These are phyloP conservation scores for Lipophrys pholis DNA, from an alignment of 2,113 vertebrate species.

Conservation along the genomic window DNA sequence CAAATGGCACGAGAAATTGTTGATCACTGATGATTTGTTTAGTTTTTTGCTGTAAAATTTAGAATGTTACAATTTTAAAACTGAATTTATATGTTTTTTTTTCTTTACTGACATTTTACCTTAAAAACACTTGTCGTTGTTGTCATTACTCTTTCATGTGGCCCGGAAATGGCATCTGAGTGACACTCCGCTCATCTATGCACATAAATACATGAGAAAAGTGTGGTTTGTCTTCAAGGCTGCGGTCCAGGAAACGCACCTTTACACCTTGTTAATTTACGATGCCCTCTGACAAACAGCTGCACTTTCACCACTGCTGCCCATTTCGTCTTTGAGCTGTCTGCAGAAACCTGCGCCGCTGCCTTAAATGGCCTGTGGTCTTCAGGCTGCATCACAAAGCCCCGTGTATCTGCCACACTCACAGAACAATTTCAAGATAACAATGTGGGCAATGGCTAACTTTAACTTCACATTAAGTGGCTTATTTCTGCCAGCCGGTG, in stretches of 20 bases:
- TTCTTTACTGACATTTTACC: too few relatives aligned
- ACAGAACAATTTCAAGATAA: not conserved
- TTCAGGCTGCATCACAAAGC: not conserved
- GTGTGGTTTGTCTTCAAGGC: slow-evolving; percentile 18
- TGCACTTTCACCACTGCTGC: slow-evolving; percentile 26
- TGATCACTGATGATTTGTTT: too few relatives aligned
- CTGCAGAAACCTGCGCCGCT: slow-evolving; percentile 1
- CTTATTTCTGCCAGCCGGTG: slow-evolving; percentile 17
- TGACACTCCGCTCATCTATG: slow-evolving; percentile 17
- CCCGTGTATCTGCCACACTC: not conserved
- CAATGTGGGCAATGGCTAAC: not conserved
- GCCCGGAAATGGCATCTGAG: not conserved
- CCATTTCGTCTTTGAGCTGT: slow-evolving; percentile 36
- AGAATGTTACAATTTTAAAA: too few relatives aligned
- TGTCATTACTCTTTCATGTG: too few relatives aligned
- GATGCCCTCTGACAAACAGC: slow-evolving; percentile 29
- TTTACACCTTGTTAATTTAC: slow-evolving; percentile 5
- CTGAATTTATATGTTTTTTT: too few relatives aligned
- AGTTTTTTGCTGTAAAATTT: too few relatives aligned
- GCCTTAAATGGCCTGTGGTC: slow-evolving; percentile 40
- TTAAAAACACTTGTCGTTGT: too few relatives aligned
- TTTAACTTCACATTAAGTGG: not conserved
- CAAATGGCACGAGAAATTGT: too few relatives aligned
- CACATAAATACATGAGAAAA: not conserved
- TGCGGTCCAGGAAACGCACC: slow-evolving; percentile 17